Evolutionary conservation across 2,888 invertebrate genomes (phyloP).

Genomic region (Eucriotettix oculatus): DNA sequence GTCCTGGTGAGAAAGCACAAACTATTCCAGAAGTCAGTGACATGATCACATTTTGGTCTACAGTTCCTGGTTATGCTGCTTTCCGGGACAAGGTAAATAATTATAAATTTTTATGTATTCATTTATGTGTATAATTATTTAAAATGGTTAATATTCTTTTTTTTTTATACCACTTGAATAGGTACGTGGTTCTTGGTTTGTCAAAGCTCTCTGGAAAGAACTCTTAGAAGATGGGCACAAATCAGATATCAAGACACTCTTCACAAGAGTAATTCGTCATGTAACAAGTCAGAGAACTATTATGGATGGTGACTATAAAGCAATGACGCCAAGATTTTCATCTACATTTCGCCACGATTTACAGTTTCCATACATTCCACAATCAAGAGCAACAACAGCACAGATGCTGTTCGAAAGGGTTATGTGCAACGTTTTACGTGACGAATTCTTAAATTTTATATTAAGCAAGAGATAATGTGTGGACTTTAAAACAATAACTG

Average conservation of each 20-base stretch:
- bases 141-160: background rate
- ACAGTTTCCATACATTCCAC: background rate
- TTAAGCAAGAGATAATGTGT: too few relatives aligned
- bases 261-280: conserved; percentile 1
- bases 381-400: background rate
- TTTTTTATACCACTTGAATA: background rate
- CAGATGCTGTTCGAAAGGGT: conserved; percentile 3
- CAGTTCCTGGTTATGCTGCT: conserved; percentile 10
- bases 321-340: conserved; percentile 4
- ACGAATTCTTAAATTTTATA: background rate
- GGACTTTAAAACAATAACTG: too few relatives aligned
- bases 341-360: conserved; percentile 1
- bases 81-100: conserved; percentile 5
- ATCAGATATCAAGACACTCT: conserved; percentile 1
- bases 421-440: background rate
- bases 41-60: conserved; percentile 7
- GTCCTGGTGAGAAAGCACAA: background rate
- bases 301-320: background rate
- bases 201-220: conserved; percentile 5
- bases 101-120: background rate
- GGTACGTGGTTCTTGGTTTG: conserved; percentile 7
- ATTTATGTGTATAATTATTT: background rate
- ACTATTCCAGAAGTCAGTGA: conserved; percentile 3
- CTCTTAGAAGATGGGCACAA: background rate
- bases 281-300: background rate